Evolutionary conservation across 1,140 invertebrate species (phyloP).

Genomic region (Cyclina sinensis): DNA sequence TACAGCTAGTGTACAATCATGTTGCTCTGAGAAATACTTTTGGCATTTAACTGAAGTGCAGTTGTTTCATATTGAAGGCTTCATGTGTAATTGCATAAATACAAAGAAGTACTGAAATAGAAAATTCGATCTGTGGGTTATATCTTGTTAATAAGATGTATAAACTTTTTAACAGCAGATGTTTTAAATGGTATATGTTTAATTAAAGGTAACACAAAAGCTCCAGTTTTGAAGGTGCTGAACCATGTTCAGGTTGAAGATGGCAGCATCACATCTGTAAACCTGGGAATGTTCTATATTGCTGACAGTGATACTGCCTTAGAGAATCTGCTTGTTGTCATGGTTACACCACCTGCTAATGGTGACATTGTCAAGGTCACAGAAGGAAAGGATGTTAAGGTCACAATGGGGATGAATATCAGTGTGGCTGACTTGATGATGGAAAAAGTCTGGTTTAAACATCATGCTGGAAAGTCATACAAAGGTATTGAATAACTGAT

Average conservation of each 20-base stretch:
- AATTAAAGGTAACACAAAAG: constrained; percentile 66
- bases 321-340: constrained; percentile 58
- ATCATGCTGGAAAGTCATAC: constrained; percentile 22
- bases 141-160: too few relatives aligned
- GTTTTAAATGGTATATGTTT: neutral
- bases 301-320: constrained; percentile 68
- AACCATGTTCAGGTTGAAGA: constrained; percentile 65
- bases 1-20: too few relatives aligned
- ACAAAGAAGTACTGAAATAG: too few relatives aligned
- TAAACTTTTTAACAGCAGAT: neutral
- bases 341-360: constrained; percentile 66
- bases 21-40: too few relatives aligned
- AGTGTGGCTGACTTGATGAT: constrained; percentile 66
- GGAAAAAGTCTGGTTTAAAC: constrained; percentile 70
- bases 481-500: too few relatives aligned
- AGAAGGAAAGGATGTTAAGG: constrained; percentile 61
- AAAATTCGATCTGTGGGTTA: too few relatives aligned
- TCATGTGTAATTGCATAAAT: too few relatives aligned
- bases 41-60: too few relatives aligned
- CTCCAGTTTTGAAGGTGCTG: constrained; percentile 69
- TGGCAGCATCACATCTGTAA: constrained; percentile 27
- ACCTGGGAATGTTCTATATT: constrained; percentile 65
- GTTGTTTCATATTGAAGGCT: too few relatives aligned
- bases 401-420: constrained; percentile 65
- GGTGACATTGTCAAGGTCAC: constrained; percentile 70